These are phyloP conservation scores for Eupithecia vulgata DNA, from an alignment of 2,888 invertebrate species.

Conservation along the genomic window DNA sequence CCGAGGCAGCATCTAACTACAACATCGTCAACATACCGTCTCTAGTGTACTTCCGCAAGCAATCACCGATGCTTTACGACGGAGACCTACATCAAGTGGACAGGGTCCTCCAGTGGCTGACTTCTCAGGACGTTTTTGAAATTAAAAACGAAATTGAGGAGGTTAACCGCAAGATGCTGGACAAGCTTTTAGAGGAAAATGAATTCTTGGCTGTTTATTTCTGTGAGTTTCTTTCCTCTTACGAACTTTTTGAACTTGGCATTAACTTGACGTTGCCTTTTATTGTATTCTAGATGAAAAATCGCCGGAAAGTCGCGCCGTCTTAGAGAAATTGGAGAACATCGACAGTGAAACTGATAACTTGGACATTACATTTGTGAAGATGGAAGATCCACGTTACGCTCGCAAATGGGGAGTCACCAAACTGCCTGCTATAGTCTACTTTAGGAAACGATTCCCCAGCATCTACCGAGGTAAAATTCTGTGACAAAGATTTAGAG, in stretches of 20 bases:
- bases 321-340: slow-evolving; percentile 93
- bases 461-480: slow-evolving; percentile 93
- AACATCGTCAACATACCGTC: slow-evolving; percentile 93
- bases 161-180: slow-evolving; percentile 97
- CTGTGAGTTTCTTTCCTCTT: slow-evolving; percentile 88
- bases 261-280: background rate
- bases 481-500: background rate
- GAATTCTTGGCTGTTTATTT: slow-evolving; percentile 98
- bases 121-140: slow-evolving; percentile 97
- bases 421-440: slow-evolving; percentile 94
- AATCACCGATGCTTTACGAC: slow-evolving; percentile 93
- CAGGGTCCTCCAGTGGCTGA: slow-evolving; percentile 93
- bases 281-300: slow-evolving; percentile 87
- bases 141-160: slow-evolving; percentile 98
- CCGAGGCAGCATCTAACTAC: slow-evolving; percentile 91
- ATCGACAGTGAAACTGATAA: slow-evolving; percentile 98
- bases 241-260: background rate
- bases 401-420: slow-evolving; percentile 97
- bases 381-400: slow-evolving; percentile 95
- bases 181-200: slow-evolving; percentile 96
- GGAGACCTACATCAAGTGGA: slow-evolving; percentile 95
- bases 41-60: slow-evolving; percentile 93
- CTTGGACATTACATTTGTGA: slow-evolving; percentile 96
- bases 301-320: slow-evolving; percentile 91
- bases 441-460: slow-evolving; percentile 95